These are phyloP conservation scores for Nothobranchius kuhntae DNA, from an alignment of 2,113 vertebrate genomes.

Conservation along the genomic window DNA sequence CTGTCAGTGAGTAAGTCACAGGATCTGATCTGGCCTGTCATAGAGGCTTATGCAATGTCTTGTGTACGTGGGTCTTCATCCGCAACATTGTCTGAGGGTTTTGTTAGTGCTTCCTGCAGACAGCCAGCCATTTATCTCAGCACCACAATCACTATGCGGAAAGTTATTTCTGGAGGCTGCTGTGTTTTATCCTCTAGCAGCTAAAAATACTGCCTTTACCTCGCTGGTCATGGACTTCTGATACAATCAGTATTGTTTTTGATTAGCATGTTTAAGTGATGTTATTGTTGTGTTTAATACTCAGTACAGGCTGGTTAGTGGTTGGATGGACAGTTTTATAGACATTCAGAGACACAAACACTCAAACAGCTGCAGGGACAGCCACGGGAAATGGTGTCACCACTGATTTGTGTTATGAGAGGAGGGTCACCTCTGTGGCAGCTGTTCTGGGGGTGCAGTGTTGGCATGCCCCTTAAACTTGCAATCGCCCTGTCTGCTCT, in stretches of 20 bases:
- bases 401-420: conserved; percentile 24
- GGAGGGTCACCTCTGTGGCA: conserved; percentile 70
- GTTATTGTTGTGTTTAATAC: conserved; percentile 35
- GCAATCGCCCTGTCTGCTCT: conserved; percentile 29
- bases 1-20: background rate
- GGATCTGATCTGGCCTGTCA: conserved; percentile 18
- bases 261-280: conserved; percentile 29
- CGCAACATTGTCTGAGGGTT: conserved; percentile 57
- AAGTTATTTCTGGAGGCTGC: conserved; percentile 68
- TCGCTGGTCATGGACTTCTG: conserved; percentile 16
- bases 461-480: conserved; percentile 45
- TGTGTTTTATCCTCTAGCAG: conserved; percentile 59
- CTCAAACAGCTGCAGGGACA: conserved; percentile 48
- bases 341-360: conserved; percentile 5
- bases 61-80: conserved; percentile 39
- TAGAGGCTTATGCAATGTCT: conserved; percentile 30
- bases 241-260: conserved; percentile 52
- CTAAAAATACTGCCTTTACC: conserved; percentile 63
- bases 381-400: conserved; percentile 33
- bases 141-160: conserved; percentile 37
- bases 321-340: conserved; percentile 22
- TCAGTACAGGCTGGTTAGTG: conserved; percentile 5
- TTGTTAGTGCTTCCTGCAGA: conserved; percentile 48
- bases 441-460: conserved; percentile 59
- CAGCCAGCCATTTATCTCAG: conserved; percentile 39